Percentiles rank a stretch among this genome's conserved stretches.
Evolutionary conservation across 2,888 invertebrate species (phyloP).

Genomic region (Hyposoter didymator): DNA sequence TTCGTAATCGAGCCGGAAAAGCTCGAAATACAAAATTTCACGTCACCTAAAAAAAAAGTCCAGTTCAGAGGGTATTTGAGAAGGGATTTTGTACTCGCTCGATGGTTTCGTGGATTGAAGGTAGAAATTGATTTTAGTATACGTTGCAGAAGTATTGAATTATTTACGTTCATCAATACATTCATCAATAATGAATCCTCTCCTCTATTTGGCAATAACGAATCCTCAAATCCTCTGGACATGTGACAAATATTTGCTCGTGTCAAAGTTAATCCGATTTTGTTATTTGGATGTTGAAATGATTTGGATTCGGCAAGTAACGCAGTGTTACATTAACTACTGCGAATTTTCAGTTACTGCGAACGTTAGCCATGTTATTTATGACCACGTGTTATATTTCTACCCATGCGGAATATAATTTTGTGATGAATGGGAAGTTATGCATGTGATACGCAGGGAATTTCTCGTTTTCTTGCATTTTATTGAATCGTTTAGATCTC

Average conservation of each 20-base stretch:
- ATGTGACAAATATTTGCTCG: constrained; percentile 4
- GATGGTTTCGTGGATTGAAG: neutral
- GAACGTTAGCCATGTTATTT: neutral
- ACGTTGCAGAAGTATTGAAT: neutral
- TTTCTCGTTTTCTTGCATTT: neutral
- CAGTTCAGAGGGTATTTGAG: neutral
- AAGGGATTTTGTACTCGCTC: neutral
- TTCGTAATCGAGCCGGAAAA: neutral
- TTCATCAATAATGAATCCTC: neutral
- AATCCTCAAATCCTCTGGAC: constrained; percentile 10
- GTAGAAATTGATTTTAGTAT: neutral
- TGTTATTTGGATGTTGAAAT: neutral
- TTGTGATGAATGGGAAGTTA: neutral
- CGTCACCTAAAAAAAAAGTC: no score
- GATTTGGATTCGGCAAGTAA: constrained; percentile 7
- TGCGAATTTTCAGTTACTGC: neutral
- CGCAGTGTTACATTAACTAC: neutral
- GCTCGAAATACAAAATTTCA: no score
- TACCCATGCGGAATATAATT: neutral
- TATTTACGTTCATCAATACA: neutral
- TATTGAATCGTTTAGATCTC: neutral
- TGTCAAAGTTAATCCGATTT: constrained; percentile 5
- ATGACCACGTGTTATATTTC: neutral
- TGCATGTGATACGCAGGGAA: neutral
- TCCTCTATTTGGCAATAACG: neutral